These are phyloP conservation scores for Sebastes trivittatus DNA, from an alignment of 2,797 vertebrate species.

Conservation along the genomic window DNA sequence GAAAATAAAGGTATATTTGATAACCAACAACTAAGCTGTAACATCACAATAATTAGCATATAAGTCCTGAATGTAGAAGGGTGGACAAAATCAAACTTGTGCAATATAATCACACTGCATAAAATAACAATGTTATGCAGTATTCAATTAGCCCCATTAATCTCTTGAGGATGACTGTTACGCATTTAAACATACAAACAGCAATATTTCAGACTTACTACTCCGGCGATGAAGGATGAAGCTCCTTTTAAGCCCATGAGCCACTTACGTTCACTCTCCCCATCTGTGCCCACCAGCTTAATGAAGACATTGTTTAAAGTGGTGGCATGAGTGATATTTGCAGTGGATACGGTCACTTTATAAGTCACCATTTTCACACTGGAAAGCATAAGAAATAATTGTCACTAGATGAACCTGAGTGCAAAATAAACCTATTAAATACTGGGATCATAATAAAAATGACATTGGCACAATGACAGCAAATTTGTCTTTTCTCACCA, in stretches of 20 bases:
- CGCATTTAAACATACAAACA: neutral
- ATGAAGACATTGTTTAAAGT: slow-evolving; percentile 9
- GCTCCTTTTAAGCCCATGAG: neutral
- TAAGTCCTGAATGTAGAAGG: too few species aligned
- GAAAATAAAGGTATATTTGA: too few species aligned
- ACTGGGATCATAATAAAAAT: too few species aligned
- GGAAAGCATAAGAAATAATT: neutral
- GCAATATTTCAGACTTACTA: slow-evolving; percentile 46
- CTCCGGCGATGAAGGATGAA: neutral
- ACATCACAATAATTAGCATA: too few species aligned
- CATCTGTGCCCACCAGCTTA: neutral
- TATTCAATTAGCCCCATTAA: neutral
- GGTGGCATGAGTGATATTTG: neutral
- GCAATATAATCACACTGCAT: too few species aligned
- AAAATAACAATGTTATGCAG: too few species aligned
- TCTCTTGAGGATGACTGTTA: neutral
- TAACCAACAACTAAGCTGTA: too few species aligned
- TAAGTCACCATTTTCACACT: slow-evolving; percentile 1
- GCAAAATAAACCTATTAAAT: slow-evolving; percentile 29
- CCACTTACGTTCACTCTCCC: neutral
- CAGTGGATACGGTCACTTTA: neutral
- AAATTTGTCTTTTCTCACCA: too few species aligned
- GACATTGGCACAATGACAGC: neutral
- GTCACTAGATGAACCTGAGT: neutral
- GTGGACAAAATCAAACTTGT: too few species aligned